Conservation (phyloP, 2,888 invertebrate species). For the Mesoligia furuncula region DNA sequence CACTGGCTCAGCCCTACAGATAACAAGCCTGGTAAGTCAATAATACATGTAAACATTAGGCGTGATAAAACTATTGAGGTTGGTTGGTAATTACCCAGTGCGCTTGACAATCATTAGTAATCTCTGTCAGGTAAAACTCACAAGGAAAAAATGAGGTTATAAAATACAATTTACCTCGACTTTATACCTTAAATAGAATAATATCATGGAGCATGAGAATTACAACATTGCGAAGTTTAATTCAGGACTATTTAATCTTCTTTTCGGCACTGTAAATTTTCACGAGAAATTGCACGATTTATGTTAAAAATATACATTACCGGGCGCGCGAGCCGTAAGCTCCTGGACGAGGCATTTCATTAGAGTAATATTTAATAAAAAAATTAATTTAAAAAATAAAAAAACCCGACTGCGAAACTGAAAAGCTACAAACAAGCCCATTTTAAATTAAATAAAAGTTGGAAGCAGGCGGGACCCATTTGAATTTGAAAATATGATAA, state of each 20-base stretch:
- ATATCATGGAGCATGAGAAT: conserved; percentile 3
- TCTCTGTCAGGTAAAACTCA: conserved; percentile 39
- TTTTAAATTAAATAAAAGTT: too few species aligned
- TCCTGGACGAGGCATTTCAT: background rate
- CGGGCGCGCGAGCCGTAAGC: background rate
- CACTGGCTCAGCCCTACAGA: conserved; percentile 70
- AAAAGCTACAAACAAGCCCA: too few species aligned
- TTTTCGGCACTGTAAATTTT: background rate
- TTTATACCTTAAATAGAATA: background rate
- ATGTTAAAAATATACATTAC: background rate
- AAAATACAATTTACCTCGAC: conserved; percentile 16
- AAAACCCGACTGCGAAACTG: too few species aligned
- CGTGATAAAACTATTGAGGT: conserved; percentile 81
- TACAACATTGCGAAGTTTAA: background rate
- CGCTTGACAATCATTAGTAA: conserved; percentile 61
- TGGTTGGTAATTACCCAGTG: conserved; percentile 69
- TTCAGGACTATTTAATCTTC: background rate
- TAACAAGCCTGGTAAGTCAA: conserved; percentile 69
- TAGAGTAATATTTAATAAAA: background rate
- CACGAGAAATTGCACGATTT: background rate
- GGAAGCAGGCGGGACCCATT: too few species aligned
- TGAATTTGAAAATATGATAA: too few species aligned
- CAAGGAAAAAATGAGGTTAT: conserved; percentile 25
- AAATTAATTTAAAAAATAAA: too few species aligned
- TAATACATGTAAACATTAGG: conserved; percentile 77